Evolutionary conservation across 2,888 invertebrate species (phyloP), one percentile per base, ranked within the genome.

Genomic region (Adelphocoris suturalis): DNA sequence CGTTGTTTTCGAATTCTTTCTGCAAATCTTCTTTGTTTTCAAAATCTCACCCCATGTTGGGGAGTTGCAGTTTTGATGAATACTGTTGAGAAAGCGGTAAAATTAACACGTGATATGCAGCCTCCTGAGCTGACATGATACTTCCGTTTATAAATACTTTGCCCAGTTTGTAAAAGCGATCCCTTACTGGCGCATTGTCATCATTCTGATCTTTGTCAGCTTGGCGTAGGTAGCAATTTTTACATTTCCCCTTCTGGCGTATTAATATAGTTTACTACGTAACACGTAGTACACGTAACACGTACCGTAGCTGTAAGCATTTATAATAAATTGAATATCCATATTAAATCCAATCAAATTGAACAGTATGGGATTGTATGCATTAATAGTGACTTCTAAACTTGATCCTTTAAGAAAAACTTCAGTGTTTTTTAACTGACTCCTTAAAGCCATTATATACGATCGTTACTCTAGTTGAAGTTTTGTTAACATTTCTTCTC

Each of bases 321-420:
- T 82, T 55, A 85, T 76, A 27, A 90, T 89, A 37, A 37, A 37
- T 37, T 37, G 2, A 37, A 37, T 37, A 37, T 37, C 37, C 37
- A 37, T 37, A 7, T 90, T 90, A 14, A 61, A 89, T 0, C 82
- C 37, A 5, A 76, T 81, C 11, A 92, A 88, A 23, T 89, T 28
- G n/a, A n/a, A n/a, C n/a, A n/a, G n/a, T 37, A 37, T 37, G 37
- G 7, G 2, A 37, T 37, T 7, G 37, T 4, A 93, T 3, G 85
- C 61, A 90, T 93, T 93, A 0, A 92, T 91, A 90, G 68, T 78
- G 78, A 90, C 28, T 89, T 89, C 89, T 81, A 68, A 37, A 61
- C 76, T 80, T n/a, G 55, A 81, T 55, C 91, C 85, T 87, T 91
- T 91, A 47, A 91, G 86, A 75, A 90, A 90, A 13, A 90, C 89